Percentiles rank a stretch among this genome's conserved stretches.
Conservation (phyloP, 2,888 invertebrate species). For the Cylindroiulus punctatus region DNA sequence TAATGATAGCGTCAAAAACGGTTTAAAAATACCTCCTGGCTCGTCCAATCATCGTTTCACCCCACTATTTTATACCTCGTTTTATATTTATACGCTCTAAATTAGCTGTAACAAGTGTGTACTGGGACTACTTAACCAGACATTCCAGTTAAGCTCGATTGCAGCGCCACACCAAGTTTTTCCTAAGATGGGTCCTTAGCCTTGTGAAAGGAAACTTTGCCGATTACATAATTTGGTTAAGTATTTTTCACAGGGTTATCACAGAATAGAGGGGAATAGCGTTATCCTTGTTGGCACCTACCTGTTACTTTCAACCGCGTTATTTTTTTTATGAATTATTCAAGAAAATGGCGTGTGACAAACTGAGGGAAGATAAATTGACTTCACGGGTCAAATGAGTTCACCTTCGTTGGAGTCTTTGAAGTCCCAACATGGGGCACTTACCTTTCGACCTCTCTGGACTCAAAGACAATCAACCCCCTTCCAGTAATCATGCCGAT, state of each 20-base stretch:
- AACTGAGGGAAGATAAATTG: background rate
- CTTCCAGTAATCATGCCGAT: too few species aligned
- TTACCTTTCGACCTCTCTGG: too few species aligned
- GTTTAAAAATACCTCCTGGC: background rate
- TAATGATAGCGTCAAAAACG: slow-evolving; percentile 18
- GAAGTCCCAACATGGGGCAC: too few species aligned
- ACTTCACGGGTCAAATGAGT: background rate
- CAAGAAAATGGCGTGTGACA: background rate
- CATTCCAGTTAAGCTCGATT: background rate
- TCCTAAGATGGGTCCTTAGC: background rate
- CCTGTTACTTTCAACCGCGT: background rate
- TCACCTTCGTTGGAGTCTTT: too few species aligned
- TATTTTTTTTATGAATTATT: slow-evolving; percentile 22
- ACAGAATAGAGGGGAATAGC: background rate
- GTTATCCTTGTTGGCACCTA: background rate
- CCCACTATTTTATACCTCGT: background rate
- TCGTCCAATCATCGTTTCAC: background rate
- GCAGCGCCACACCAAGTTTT: background rate
- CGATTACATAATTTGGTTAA: background rate
- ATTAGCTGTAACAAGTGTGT: background rate
- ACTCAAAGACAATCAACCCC: too few species aligned
- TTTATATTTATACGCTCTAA: background rate
- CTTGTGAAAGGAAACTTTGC: background rate
- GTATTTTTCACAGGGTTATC: slow-evolving; percentile 11
- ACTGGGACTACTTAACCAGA: too few species aligned